Evolutionary conservation across 1,140 invertebrate species (phyloP), one percentile per base, ranked within the genome.

Genomic region (Berghia stephanieae): DNA sequence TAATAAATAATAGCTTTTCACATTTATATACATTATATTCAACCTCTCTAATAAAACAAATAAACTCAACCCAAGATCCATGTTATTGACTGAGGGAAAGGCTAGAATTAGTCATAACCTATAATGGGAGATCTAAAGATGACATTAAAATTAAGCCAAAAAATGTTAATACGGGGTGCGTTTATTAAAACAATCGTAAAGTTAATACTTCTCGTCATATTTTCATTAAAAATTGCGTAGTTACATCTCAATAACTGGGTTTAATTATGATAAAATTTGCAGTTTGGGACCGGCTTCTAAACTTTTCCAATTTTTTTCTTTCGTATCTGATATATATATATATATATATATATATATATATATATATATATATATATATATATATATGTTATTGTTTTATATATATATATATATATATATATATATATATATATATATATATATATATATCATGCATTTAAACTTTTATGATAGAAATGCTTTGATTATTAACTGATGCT

Each of bases 321-420:
- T 8, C 31, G 57, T 63, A 27, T 10, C 10, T 27, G 31, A 6
- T 10, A 10, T 67, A 18, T 67, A 16, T 31, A 34, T 67, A 10
- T 67, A 10, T 67, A n/a, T 67, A 34, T 67, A 67, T 67, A 67
- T 34, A 34, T 67, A 34, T 67, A 67, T 67, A 67, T 67, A 34
- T 34, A 10, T 67, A 34, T 34, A 10, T 10, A 67, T 67, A 10
- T 67, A 34, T 67, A 34, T 67, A 67, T 67, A 67, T 67, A 67
- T 34, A 67, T 67, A 34, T 67, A 10, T 67, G 5, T 67, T 10
- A 49, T 27, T 24, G 8, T 60, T 24, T 49, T 13, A 49, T 49
- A 10, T 49, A 13, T 13, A 49, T 49, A 13, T 49, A 60, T 27
- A 60, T 60, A 10, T 60, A 10, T 27, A 27, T 60, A 16, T 60